Base-by-base conservation (phyloP, 2,888 invertebrate genomes). In the Apamea anceps region DNA sequence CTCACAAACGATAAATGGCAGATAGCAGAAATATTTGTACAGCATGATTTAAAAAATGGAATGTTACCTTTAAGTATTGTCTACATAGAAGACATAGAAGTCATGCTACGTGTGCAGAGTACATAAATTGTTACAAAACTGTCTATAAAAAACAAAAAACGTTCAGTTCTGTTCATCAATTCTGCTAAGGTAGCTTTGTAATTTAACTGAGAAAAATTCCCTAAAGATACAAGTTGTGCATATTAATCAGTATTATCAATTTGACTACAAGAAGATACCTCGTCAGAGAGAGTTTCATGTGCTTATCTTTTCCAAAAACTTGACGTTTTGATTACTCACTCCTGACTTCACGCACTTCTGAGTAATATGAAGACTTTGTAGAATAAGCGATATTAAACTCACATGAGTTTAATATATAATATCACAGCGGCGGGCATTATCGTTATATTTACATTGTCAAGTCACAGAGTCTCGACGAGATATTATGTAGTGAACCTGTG, bases 251-350 rank as follows among this genome's bases (percentile, higher is more conserved):
- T 7, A 28, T 79, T 28, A 48, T 57, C 45, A 80, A 66, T 48
- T 79, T 37, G 57, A 21, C 0, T 10, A 8, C n/a, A n/a, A 45
- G 8, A 51, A 21, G 6, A 4, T 21, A 37, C 18, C 7, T 66
- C 57, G 2, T 79, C 48, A 1, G 7, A 28, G 45, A 66, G 28
- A 65, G 8, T 79, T 78, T 28, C 1, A 63, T 21, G 25, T 78
- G 32, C 21, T 54, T 63, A 45, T 48, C 6, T 13, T 67, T 57
- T 12, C 6, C 7, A 32, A 73, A 63, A 42, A 80, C 65, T 71
- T 80, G 28, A 54, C 18, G 72, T n/a, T 42, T 80, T 60, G 72
- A 79, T 80, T 28, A 73, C 72, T 66, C 3, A 42, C 65, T 65
- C 21, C 12, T n/a, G 15, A 32, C 25, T 60, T 57, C 18, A 57